These are phyloP conservation scores for Rhaphigaster nebulosa DNA, from an alignment of 2,888 invertebrate species.

Conservation along the genomic window DNA sequence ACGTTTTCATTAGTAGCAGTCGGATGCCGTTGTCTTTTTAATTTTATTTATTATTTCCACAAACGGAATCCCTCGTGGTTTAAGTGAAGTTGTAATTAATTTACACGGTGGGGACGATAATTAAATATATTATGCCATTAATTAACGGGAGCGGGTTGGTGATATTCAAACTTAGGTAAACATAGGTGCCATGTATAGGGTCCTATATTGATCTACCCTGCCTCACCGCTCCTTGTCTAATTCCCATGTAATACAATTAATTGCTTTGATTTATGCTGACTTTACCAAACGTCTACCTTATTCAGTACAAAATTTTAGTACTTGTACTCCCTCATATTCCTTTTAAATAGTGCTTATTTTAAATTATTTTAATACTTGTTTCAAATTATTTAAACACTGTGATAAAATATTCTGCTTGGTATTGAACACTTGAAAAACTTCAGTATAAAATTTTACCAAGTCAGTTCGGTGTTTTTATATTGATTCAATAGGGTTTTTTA, in stretches of 20 bases:
- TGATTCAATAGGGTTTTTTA: no score
- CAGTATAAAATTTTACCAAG: no score
- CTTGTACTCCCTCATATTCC: not conserved
- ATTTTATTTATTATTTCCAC: no score
- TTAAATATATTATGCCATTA: slow-evolving; percentile 16
- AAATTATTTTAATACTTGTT: no score
- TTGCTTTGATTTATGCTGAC: not conserved
- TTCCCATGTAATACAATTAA: slow-evolving; percentile 15
- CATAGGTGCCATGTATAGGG: slow-evolving; percentile 10
- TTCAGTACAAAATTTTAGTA: not conserved
- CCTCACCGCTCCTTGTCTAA: not conserved
- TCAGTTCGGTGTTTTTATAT: no score
- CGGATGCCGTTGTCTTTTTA: not conserved
- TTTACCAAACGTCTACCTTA: not conserved
- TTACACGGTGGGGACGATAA: not conserved
- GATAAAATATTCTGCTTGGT: no score
- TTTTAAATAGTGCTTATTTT: not conserved
- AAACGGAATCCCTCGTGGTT: not conserved
- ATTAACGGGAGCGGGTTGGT: not conserved
- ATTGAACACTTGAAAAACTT: no score
- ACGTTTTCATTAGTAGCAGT: not conserved
- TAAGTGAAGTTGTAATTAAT: not conserved
- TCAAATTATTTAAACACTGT: no score
- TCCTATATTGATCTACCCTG: not conserved
- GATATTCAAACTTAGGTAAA: slow-evolving; percentile 18